These are phyloP conservation scores for Drosophila repletoides DNA, from an alignment of 1,140 invertebrate genomes.

Conservation along the genomic window DNA sequence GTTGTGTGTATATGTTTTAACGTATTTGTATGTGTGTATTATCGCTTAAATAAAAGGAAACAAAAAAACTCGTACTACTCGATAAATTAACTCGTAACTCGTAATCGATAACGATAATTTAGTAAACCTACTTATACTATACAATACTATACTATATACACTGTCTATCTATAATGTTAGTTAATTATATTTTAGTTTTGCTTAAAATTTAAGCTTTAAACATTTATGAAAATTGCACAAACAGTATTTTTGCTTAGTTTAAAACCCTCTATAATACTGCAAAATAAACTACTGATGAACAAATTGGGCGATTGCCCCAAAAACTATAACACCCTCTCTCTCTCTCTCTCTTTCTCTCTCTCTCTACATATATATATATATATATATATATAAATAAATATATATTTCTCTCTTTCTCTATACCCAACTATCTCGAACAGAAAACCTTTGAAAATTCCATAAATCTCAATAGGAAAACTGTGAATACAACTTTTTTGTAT, in stretches of 20 bases:
- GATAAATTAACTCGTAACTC: slow-evolving; percentile 17
- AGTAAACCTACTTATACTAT: slow-evolving; percentile 24
- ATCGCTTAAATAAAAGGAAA: slow-evolving; percentile 42
- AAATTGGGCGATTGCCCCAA: slow-evolving; percentile 6
- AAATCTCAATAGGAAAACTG: slow-evolving; percentile 39
- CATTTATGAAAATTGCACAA: slow-evolving; percentile 73
- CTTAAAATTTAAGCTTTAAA: slow-evolving; percentile 69
- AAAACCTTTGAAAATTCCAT: slow-evolving; percentile 24
- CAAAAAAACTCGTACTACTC: slow-evolving; percentile 31
- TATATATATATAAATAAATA: no score
- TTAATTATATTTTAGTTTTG: slow-evolving; percentile 64
- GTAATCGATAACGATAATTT: slow-evolving; percentile 14
- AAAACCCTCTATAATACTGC: slow-evolving; percentile 31
- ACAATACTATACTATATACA: slow-evolving; percentile 20
- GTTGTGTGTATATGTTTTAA: slow-evolving; percentile 54
- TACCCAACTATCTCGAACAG: slow-evolving; percentile 31
- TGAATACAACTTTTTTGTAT: slow-evolving; percentile 2
- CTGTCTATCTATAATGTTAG: slow-evolving; percentile 35
- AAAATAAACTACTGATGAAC: slow-evolving; percentile 22
- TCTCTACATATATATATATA: slow-evolving; percentile 4
- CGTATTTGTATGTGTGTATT: slow-evolving; percentile 60
- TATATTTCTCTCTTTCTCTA: slow-evolving; percentile 6
- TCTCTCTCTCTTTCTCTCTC: slow-evolving; percentile 20
- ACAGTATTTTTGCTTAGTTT: slow-evolving; percentile 80
- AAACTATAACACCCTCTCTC: background rate